Evolutionary conservation across 2,113 vertebrate species (phyloP).

Genomic region (Polyodon spathula): DNA sequence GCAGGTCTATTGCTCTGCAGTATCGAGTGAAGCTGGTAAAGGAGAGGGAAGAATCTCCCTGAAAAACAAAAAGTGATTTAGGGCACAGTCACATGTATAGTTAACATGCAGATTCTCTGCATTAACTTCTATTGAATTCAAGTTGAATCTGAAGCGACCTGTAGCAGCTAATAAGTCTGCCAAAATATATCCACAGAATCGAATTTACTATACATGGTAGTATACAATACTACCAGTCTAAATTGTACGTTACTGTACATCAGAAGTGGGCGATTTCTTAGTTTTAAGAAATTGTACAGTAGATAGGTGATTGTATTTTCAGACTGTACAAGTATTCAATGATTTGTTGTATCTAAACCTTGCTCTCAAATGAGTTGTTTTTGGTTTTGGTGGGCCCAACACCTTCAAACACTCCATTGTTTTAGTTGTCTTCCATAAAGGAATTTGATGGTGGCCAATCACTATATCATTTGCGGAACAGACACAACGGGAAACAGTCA

Average conservation of each 20-base stretch:
- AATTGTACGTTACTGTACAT: background rate
- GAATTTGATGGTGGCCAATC: no score
- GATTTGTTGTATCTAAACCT: background rate
- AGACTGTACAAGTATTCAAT: background rate
- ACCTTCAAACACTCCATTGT: background rate
- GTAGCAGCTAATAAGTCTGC: no score
- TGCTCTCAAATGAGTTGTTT: background rate
- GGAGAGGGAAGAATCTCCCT: slow-evolving; percentile 78
- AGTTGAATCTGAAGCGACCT: background rate
- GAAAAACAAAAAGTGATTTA: slow-evolving; percentile 22
- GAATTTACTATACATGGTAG: no score
- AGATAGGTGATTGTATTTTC: background rate
- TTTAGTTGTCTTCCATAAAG: slow-evolving; percentile 23
- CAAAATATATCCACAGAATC: no score
- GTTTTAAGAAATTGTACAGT: background rate
- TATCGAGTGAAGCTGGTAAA: slow-evolving; percentile 79
- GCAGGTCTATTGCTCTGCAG: slow-evolving; percentile 79
- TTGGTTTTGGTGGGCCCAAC: background rate
- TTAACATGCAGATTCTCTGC: background rate
- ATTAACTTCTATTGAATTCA: background rate
- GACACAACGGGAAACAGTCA: background rate
- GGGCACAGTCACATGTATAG: background rate
- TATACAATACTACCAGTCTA: no score
- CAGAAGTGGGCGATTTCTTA: background rate
- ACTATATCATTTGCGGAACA: background rate